A percentile compares a stretch with the other conserved stretches of the same genome.
Evolutionary conservation across 2,888 invertebrate species (phyloP).

Genomic region (Apotomis capreana): DNA sequence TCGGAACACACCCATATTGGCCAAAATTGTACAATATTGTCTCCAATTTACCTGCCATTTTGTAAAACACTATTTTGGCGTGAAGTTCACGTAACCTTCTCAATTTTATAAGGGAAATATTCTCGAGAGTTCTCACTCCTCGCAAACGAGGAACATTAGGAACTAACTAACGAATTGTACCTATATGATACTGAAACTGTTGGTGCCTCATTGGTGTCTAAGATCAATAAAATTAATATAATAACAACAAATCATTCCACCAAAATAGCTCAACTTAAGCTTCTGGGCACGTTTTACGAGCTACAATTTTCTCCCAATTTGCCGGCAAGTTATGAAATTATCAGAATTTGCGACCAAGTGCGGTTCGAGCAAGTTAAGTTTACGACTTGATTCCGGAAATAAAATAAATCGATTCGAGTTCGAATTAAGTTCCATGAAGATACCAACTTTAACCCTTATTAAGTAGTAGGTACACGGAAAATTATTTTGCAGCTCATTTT

Average conservation of each 20-base stretch:
- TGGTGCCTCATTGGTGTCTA: neutral
- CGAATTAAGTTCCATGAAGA: neutral
- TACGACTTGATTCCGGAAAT: conserved; percentile 7
- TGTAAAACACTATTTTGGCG: neutral
- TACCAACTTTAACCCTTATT: neutral
- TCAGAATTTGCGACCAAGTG: conserved; percentile 25
- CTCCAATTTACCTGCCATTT: conserved; percentile 5
- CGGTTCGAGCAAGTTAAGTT: neutral
- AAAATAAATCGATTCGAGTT: conserved; percentile 2
- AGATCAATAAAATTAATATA: conserved; percentile 6
- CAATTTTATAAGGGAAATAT: no score
- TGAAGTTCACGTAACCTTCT: neutral
- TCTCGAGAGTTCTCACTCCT: no score
- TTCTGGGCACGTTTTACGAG: conserved; percentile 23
- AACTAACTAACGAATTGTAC: no score
- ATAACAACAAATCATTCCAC: conserved; percentile 8
- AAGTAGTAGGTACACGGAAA: no score
- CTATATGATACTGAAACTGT: no score
- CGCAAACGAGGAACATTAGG: no score
- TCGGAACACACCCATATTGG: neutral
- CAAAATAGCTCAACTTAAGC: neutral
- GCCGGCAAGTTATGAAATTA: conserved; percentile 21
- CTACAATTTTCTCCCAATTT: conserved; percentile 27
- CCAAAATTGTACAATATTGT: conserved; percentile 16
- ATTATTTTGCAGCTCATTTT: no score